A percentile compares a stretch with the other conserved stretches of the same genome.
These are phyloP conservation scores for Trilocha varians DNA, from an alignment of 2,888 invertebrate species.

Conservation along the genomic window DNA sequence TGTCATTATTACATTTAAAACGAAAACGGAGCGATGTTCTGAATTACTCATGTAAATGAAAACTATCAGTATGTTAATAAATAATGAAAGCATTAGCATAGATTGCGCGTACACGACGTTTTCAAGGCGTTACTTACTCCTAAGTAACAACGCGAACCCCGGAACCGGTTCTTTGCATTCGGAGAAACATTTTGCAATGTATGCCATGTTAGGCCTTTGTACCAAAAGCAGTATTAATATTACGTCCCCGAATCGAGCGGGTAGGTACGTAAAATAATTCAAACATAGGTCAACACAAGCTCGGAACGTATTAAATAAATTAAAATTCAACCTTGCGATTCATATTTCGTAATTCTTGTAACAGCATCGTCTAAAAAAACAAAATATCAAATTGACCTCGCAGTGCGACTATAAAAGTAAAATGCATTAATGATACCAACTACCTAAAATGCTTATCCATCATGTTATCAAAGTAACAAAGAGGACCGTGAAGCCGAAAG, in stretches of 20 bases:
- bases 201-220: background rate
- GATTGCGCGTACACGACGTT: background rate
- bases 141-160: conserved; percentile 22
- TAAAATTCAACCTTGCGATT: conserved; percentile 1
- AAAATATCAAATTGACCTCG: conserved; percentile 5
- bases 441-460: conserved; percentile 58
- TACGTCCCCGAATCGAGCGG: conserved; percentile 11
- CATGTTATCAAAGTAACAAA: conserved; percentile 62
- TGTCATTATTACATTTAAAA: too few relatives aligned
- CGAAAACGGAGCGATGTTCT: too few relatives aligned
- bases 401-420: conserved; percentile 35
- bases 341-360: conserved; percentile 1
- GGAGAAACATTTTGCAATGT: conserved; percentile 55
- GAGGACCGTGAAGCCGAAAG: conserved; percentile 62
- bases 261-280: conserved; percentile 8
- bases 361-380: background rate
- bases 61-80: background rate
- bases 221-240: background rate
- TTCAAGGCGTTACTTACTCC: background rate
- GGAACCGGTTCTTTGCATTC: conserved; percentile 52
- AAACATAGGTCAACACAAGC: background rate
- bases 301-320: background rate
- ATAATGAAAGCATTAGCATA: background rate
- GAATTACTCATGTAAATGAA: background rate
- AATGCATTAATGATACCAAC: conserved; percentile 42